A percentile compares a stretch with the other conserved stretches of the same genome.
These are phyloP conservation scores for Varanus komodoensis DNA, from an alignment of 2,113 vertebrate genomes.

Conservation along the genomic window DNA sequence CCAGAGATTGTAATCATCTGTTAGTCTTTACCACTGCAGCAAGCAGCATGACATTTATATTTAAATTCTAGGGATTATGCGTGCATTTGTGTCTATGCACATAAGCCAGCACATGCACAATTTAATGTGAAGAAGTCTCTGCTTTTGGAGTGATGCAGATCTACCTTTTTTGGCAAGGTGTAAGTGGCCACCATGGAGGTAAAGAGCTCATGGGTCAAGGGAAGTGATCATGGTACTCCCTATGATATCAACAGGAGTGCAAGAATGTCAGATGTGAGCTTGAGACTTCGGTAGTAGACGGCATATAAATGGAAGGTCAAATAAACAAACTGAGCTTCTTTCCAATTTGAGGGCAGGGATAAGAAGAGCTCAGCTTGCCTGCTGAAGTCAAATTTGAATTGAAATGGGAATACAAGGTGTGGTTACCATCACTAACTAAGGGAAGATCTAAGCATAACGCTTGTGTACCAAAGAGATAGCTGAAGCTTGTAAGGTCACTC, in stretches of 20 bases:
- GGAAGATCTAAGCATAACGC: conserved; percentile 54
- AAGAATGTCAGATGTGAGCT: background rate
- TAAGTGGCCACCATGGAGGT: too few species aligned
- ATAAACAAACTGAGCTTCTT: background rate
- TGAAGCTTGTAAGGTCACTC: conserved; percentile 46
- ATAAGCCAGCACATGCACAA: too few species aligned
- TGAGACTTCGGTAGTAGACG: too few species aligned
- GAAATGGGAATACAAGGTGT: background rate
- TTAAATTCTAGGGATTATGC: too few species aligned
- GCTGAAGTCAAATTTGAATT: background rate
- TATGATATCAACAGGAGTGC: background rate
- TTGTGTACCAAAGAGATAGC: conserved; percentile 52
- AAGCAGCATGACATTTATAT: too few species aligned
- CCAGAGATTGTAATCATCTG: too few species aligned
- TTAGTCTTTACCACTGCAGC: too few species aligned
- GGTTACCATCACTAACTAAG: conserved; percentile 31
- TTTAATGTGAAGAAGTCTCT: too few species aligned
- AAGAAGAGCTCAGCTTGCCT: background rate
- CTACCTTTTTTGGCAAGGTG: too few species aligned
- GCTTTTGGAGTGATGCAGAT: too few species aligned
- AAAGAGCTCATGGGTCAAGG: background rate
- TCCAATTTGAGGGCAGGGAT: background rate
- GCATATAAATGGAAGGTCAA: too few species aligned
- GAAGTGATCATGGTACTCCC: background rate
- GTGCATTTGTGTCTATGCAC: too few species aligned